Evolutionary conservation across 2,888 invertebrate genomes (phyloP).

Genomic region (Eulithis prunata): DNA sequence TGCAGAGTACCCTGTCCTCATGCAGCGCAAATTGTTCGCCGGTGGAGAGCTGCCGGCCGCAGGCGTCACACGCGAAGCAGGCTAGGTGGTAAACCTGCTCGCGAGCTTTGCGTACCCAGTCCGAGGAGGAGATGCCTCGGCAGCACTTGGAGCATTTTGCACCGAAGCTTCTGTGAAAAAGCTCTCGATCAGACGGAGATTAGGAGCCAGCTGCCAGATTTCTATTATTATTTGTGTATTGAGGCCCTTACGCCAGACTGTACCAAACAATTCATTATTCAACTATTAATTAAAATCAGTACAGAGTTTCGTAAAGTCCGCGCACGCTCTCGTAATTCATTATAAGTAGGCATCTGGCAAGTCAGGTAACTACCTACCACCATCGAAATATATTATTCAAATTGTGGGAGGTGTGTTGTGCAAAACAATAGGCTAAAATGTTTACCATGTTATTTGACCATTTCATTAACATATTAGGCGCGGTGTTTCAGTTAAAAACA

Average conservation of each 20-base stretch:
- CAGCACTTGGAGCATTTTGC: slow-evolving; percentile 98
- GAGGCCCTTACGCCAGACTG: too few relatives aligned
- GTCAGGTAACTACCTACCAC: not conserved
- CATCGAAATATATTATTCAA: slow-evolving; percentile 18
- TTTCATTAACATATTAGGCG: slow-evolving; percentile 30
- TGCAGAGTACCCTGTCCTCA: slow-evolving; percentile 97
- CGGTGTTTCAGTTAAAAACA: slow-evolving; percentile 27
- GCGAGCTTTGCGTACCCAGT: slow-evolving; percentile 98
- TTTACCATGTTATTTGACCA: slow-evolving; percentile 23
- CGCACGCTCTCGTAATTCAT: not conserved
- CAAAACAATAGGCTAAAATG: slow-evolving; percentile 29
- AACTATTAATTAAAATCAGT: too few relatives aligned
- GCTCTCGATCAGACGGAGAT: slow-evolving; percentile 22
- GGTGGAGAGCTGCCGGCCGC: slow-evolving; percentile 95
- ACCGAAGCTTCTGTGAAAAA: slow-evolving; percentile 92
- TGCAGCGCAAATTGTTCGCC: slow-evolving; percentile 99
- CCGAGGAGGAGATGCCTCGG: slow-evolving; percentile 95
- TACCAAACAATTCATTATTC: too few relatives aligned
- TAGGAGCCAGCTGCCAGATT: not conserved
- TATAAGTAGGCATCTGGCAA: too few relatives aligned
- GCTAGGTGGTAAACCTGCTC: slow-evolving; percentile 98
- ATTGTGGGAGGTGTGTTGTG: slow-evolving; percentile 4
- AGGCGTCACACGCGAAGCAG: slow-evolving; percentile 99
- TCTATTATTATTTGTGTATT: too few relatives aligned
- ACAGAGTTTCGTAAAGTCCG: not conserved